Base-by-base conservation (phyloP, 2,797 vertebrate species). In the Phrynocephalus forsythii region DNA sequence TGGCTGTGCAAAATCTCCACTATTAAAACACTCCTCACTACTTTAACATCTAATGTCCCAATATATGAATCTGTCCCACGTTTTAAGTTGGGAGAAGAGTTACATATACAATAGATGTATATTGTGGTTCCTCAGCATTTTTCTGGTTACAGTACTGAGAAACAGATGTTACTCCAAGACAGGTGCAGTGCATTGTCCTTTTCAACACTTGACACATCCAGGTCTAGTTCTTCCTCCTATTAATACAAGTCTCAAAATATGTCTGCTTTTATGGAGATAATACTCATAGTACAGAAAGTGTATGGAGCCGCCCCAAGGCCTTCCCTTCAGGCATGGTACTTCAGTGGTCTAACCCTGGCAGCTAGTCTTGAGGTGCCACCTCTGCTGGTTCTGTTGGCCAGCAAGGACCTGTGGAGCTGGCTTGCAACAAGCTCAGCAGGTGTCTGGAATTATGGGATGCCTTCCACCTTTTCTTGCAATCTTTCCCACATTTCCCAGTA, bases 71-170 rank as follows among this genome's bases (percentile, higher is more conserved):
- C 50, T 3, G 26, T 56, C 2, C 78, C 7, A 66, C n/a, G 9
- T 92, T 44, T 90, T 84, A n/a, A 20, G 44, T 89, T 89, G 67
- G 16, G 68, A 24, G 24, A 79, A 4, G 38, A 73, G 30, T 90
- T 56, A 79, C 30, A 69, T 82, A 52, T 79, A 71, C 9, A 22
- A 86, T 52, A 28, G 30, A 84, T 20, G 2, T 69, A 33, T 86
- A 52, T 48, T 15, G 60, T 56, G 2, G 30, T 66, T 73, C 88
- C 76, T 88, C 10, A 77, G 66, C 24, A 52, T 24, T 83, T 68
- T 22, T 81, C n/a, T 30, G 72, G 52, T 52, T 28, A 26, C n/a
- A 48, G 22, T 28, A 38, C 69, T 24, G 26, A 83, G 71, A 77
- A 78, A 71, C 44, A n/a, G 24, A 30, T 3, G 26, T 24, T 78